Conservation (phyloP, 2,113 vertebrate species). For the Prietella phreatophila region DNA sequence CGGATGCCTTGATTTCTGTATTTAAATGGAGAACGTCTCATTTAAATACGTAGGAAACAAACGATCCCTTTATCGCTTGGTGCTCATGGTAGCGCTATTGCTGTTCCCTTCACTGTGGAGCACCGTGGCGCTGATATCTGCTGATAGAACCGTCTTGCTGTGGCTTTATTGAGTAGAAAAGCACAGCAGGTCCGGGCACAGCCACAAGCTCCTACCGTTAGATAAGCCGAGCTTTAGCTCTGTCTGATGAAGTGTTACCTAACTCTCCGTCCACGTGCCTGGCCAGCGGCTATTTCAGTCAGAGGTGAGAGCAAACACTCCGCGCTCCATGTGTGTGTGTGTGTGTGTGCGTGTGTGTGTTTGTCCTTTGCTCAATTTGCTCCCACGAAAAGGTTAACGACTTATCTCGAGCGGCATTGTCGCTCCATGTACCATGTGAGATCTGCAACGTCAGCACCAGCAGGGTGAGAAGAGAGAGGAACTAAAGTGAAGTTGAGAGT, state of each 20-base stretch:
- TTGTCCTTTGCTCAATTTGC: slow-evolving; percentile 31
- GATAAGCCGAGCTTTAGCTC: slow-evolving; percentile 67
- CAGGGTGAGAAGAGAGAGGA: background rate
- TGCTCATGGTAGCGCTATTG: background rate
- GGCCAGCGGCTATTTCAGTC: slow-evolving; percentile 48
- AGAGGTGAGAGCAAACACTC: slow-evolving; percentile 29
- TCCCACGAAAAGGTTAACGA: slow-evolving; percentile 22
- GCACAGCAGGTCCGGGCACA: slow-evolving; percentile 61
- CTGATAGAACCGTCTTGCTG: background rate
- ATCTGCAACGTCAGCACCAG: background rate
- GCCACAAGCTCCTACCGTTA: slow-evolving; percentile 64
- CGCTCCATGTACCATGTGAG: background rate
- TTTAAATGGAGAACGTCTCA: background rate
- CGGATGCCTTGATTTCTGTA: background rate
- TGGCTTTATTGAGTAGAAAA: background rate
- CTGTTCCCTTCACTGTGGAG: background rate
- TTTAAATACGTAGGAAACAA: background rate
- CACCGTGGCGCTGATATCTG: background rate
- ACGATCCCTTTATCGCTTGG: background rate
- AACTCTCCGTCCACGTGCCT: slow-evolving; percentile 55
- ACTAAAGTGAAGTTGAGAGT: background rate
- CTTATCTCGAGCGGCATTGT: background rate
- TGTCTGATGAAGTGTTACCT: slow-evolving; percentile 71
- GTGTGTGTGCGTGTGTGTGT: slow-evolving; percentile 20
- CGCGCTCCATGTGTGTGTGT: background rate